Evolutionary conservation across 2,113 vertebrate species (phyloP).

Genomic region (Ornithorhynchus anatinus): DNA sequence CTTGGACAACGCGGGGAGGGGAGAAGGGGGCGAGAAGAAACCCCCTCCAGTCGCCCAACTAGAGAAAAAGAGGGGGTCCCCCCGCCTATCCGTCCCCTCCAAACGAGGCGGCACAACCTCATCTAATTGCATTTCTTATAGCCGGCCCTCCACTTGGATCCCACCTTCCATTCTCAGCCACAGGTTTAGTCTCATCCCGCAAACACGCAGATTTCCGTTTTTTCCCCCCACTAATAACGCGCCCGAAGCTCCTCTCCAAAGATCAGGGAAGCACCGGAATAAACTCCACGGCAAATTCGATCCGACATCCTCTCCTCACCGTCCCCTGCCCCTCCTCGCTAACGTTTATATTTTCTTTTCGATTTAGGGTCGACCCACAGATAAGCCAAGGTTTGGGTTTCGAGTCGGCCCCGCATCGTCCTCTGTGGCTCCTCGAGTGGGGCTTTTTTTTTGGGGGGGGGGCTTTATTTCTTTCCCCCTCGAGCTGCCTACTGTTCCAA

Average conservation of each 20-base stretch:
- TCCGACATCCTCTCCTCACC: conserved; percentile 24
- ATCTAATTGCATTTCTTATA: no score
- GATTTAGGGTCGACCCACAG: conserved; percentile 78
- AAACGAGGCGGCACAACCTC: no score
- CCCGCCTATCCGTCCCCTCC: background rate
- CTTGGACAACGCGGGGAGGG: no score
- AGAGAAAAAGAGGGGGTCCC: background rate
- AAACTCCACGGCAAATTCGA: conserved; percentile 39
- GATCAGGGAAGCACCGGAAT: background rate
- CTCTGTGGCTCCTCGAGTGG: conserved; percentile 76
- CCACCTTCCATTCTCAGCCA: no score
- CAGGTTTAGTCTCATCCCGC: conserved; percentile 16
- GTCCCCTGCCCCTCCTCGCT: no score
- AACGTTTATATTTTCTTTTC: conserved; percentile 60
- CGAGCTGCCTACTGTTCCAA: conserved; percentile 75
- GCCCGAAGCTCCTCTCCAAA: conserved; percentile 19
- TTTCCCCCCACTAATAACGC: background rate
- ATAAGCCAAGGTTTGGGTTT: conserved; percentile 83
- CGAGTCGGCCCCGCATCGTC: conserved; percentile 69
- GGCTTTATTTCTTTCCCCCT: no score
- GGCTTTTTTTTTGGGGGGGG: no score
- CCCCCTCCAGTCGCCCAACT: background rate
- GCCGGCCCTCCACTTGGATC: no score
- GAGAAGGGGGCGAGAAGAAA: no score
- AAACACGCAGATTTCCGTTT: no score